Conservation (phyloP, 2,888 invertebrate species). For the Eristalinus aeneus region DNA sequence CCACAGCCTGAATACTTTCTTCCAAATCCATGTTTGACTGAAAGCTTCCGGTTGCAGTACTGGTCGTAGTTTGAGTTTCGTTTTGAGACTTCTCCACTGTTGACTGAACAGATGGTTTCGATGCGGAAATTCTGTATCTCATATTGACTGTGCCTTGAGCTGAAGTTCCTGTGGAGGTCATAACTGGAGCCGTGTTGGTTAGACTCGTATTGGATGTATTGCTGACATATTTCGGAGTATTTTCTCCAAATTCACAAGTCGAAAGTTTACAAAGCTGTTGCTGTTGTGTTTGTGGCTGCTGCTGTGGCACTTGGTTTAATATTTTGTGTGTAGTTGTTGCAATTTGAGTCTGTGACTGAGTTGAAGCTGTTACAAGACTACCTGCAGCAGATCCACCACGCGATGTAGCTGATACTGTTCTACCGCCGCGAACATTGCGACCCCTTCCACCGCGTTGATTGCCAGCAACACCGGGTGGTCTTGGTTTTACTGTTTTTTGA, state of each 20-base stretch:
- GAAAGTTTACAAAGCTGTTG: constrained; percentile 36
- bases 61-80: constrained; percentile 25
- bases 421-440: constrained; percentile 47
- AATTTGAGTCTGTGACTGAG: not conserved
- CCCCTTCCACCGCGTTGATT: constrained; percentile 40
- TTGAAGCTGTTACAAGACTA: constrained; percentile 62
- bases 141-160: constrained; percentile 12
- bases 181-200: constrained; percentile 19
- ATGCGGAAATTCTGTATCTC: constrained; percentile 20
- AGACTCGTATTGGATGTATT: constrained; percentile 8
- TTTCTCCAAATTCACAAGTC: constrained; percentile 29
- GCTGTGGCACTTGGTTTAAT: constrained; percentile 28
- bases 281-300: constrained; percentile 26
- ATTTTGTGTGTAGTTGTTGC: not conserved
- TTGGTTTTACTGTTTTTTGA: constrained; percentile 24
- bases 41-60: constrained; percentile 27
- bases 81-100: constrained; percentile 9
- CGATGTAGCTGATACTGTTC: not conserved
- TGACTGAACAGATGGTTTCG: constrained; percentile 1
- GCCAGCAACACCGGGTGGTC: not conserved
- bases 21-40: constrained; percentile 77
- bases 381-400: constrained; percentile 26
- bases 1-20: constrained; percentile 79
- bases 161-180: constrained; percentile 25
- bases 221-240: constrained; percentile 21